phyloP scores from a whole-genome alignment of 1,140 invertebrate species.

The Micrasema longulum region DNA sequence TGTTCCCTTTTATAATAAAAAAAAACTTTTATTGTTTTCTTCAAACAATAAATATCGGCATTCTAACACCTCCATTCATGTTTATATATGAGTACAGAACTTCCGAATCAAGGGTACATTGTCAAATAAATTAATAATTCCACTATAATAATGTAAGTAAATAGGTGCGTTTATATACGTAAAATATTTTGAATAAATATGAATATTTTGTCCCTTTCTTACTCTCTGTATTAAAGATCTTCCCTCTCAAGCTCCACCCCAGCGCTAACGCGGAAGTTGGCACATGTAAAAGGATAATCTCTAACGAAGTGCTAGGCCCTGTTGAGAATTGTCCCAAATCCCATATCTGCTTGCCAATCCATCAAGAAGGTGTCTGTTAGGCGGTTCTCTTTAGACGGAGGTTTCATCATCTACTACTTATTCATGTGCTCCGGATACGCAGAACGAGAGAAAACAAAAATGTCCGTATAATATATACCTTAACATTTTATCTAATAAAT shows the following conservation, averaged over 20 bases:
- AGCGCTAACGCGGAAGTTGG: not conserved
- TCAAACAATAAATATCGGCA: no score
- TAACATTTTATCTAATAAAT: no score
- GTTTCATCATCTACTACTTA: conserved; percentile 40
- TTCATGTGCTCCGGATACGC: conserved; percentile 6
- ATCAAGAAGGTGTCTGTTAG: conserved; percentile 48
- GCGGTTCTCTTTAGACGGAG: conserved; percentile 39
- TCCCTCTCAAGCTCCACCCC: conserved; percentile 9
- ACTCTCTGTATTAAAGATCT: not conserved
- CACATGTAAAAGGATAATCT: conserved; percentile 53
- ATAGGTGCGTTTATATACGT: no score
- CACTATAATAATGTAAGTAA: no score
- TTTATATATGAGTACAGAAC: no score
- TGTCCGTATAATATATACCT: no score
- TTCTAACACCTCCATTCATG: no score
- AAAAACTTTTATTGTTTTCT: no score
- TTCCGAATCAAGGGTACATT: no score
- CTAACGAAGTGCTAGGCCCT: conserved; percentile 53
- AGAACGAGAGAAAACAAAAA: no score
- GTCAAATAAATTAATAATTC: not conserved
- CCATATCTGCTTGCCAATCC: conserved; percentile 54
- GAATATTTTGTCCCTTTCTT: not conserved
- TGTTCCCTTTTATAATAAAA: no score
- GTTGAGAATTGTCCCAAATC: conserved; percentile 55
- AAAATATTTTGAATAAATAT: not conserved